Base-by-base conservation (phyloP, 2,888 invertebrate species). In the Watsonalla binaria region DNA sequence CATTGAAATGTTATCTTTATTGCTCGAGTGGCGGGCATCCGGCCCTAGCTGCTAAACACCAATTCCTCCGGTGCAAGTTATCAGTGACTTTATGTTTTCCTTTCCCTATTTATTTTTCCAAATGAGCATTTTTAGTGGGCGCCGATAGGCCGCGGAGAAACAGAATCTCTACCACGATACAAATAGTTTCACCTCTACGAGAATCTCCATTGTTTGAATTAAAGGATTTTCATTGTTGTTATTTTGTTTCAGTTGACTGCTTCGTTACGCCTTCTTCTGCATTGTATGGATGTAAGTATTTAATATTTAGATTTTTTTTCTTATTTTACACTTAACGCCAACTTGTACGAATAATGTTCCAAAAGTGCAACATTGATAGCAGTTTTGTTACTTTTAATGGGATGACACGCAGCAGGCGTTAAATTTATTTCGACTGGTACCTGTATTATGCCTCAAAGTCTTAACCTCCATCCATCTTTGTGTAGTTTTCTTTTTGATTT, bases 1-100 rank as follows among this genome's bases (percentile, higher is more conserved):
- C 57, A 60, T 63, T 66, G 58, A 58, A 66, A 58, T 66, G 71
- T 72, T 78, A 78, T 78, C 79, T 77, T 74, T 69, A 73, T 67
- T 64, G 60, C 64, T 65, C 60, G 35, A 14, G 56, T 67, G 62
- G 63, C 61, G 61, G 60, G 63, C 71, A 70, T 77, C 79, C 78
- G 76, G 68, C 61, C 64, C 63, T 69, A 56, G 54, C 52, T 59
- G 55, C 54, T 51, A 54, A 52, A 51, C 53, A 47, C n/a, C 51
- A 45, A 24, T 47, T 46, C 53, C 56, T 59, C 54, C n/a, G 56
- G 54, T 56, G 52, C 56, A 50, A 60, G 67, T 65, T 71, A 65
- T 50, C 60, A 54, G 53, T 13, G 45, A 33, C 50, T 34, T 49
- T 49, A 54, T 55, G 47, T 45, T 55, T 59, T 62, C 57, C 58